Evolutionary conservation across 1,140 invertebrate genomes (phyloP), one percentile per base, ranked within the genome.

Genomic region (Caenorhabditis inopinata): DNA sequence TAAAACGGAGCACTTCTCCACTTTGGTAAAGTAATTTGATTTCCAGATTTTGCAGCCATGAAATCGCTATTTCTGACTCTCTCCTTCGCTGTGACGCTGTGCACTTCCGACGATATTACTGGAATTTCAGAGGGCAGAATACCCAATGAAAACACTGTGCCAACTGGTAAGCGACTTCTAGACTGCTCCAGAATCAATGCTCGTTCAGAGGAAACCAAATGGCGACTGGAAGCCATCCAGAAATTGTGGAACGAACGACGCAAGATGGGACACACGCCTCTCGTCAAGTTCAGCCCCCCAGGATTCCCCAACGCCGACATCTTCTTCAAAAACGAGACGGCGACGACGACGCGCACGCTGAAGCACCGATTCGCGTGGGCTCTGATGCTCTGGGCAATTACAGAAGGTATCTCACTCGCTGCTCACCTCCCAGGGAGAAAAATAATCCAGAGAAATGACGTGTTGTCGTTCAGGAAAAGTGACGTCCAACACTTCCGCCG

Each of bases 311-410:
- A 84, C 27, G 32, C 79, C 12, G 85, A 85, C 12, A 79, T 85
- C 12, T 85, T 47, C 74, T 82, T 85, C 35, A 85, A 85, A 75
- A 80, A 85, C 42, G 85, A 85, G 62, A 62, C 81, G 0, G 74
- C 29, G 12, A 73, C 85, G 1, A 25, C 35, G 5, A 85, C 85
- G 21, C 62, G 77, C 38, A 85, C 83, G 32, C 25, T 85, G 68
- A 85, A 85, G 46, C 85, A 85, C 46, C 62, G 85, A 1, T 86
- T 85, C 48, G 68, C 81, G 1, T 85, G 85, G 85, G 80, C 83
- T n/a, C 58, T 85, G 5, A 29, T 85, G 32, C 74, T 85, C 45
- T 85, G 85, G 85, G 85, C 83, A 4, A 35, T 21, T 51, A 25
- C 49, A 51, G n/a, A 42, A 42, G 38, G 38, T 42, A n/a, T n/a